Conservation (phyloP, 2,797 vertebrate genomes). For the Valencia hispanica region DNA sequence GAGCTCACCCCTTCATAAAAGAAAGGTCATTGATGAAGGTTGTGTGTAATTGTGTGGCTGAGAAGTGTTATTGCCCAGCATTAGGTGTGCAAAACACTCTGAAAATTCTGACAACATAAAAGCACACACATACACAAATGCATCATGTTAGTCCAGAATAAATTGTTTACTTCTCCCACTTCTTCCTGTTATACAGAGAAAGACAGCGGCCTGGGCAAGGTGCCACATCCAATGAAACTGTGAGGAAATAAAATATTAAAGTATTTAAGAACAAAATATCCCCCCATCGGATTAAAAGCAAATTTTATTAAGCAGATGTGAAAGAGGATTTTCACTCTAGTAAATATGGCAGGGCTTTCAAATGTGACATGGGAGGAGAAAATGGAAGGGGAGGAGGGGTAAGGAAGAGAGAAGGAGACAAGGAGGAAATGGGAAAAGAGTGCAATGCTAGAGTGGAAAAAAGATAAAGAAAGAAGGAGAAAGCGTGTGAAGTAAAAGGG, state of each 20-base stretch:
- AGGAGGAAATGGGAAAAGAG: slow-evolving; percentile 45
- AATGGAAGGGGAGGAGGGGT: slow-evolving; percentile 23
- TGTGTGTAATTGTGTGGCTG: slow-evolving; percentile 43
- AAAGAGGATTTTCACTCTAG: slow-evolving; percentile 88
- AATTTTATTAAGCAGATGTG: slow-evolving; percentile 93
- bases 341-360: slow-evolving; percentile 88
- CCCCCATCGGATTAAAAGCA: slow-evolving; percentile 89
- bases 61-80: slow-evolving; percentile 50
- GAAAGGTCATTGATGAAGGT: slow-evolving; percentile 69
- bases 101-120: slow-evolving; percentile 17
- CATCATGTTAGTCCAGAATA: slow-evolving; percentile 20
- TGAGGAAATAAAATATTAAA: slow-evolving; percentile 73
- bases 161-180: slow-evolving; percentile 35
- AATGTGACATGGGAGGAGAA: slow-evolving; percentile 69
- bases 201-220: slow-evolving; percentile 59
- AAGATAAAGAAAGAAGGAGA: slow-evolving; percentile 12
- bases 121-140: slow-evolving; percentile 9
- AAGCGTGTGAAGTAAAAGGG: slow-evolving; percentile 61
- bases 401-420: slow-evolving; percentile 33
- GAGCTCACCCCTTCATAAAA: slow-evolving; percentile 42
- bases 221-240: slow-evolving; percentile 76
- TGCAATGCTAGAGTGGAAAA: slow-evolving; percentile 33
- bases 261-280: slow-evolving; percentile 77
- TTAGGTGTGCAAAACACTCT: slow-evolving; percentile 45
- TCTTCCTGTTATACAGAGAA: slow-evolving; percentile 26